Conservation (phyloP, 2,888 invertebrate species). For the Cheilosia variabilis region DNA sequence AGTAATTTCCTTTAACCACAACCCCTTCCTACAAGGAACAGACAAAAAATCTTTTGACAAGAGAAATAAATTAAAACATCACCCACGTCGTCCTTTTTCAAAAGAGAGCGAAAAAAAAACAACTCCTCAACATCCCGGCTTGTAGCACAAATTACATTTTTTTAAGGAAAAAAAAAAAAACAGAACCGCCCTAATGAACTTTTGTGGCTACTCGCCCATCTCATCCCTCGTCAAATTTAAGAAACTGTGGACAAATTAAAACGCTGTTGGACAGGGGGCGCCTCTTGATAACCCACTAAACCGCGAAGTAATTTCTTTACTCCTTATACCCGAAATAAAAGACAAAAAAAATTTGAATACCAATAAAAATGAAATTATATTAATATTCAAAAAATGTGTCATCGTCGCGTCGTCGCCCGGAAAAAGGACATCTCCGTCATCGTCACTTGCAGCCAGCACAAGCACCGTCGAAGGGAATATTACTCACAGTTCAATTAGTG, state of each 20-base stretch:
- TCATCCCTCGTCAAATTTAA: conserved; percentile 59
- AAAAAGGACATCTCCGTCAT: conserved; percentile 63
- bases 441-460: conserved; percentile 57
- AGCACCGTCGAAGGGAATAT: conserved; percentile 57
- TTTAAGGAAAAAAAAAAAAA: conserved; percentile 39
- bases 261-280: conserved; percentile 32
- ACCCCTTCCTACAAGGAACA: conserved; percentile 47
- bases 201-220: conserved; percentile 67
- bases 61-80: conserved; percentile 76
- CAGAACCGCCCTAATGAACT: conserved; percentile 72
- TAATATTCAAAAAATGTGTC: conserved; percentile 82
- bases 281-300: conserved; percentile 59
- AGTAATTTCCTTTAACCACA: conserved; percentile 58
- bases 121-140: conserved; percentile 45
- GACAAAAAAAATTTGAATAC: conserved; percentile 56
- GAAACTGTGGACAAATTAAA: conserved; percentile 62
- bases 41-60: conserved; percentile 66
- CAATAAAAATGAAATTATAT: conserved; percentile 78
- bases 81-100: conserved; percentile 71
- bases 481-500: conserved; percentile 72
- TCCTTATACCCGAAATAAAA: conserved; percentile 5
- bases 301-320: conserved; percentile 51
- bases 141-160: conserved; percentile 74
- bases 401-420: conserved; percentile 64
- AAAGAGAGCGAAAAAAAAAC: conserved; percentile 37